Conservation (phyloP, 2,797 vertebrate genomes). For the Sebastes vulpes region DNA sequence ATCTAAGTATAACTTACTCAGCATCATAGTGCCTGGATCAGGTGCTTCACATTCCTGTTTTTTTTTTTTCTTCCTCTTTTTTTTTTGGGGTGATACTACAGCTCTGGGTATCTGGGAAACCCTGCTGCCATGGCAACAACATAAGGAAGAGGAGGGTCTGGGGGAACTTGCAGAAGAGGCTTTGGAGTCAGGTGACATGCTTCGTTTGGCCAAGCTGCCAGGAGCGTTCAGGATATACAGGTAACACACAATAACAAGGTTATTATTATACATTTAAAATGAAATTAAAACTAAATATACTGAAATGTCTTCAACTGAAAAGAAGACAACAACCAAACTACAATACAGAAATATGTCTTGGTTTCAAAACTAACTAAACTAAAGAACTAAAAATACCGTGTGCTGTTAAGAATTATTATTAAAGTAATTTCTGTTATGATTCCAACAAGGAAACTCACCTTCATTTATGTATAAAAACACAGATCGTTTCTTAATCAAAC, state of each 20-base stretch:
- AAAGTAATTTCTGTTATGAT: background rate
- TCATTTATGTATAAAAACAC: background rate
- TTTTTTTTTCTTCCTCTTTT: background rate
- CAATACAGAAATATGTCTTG: background rate
- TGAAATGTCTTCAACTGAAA: background rate
- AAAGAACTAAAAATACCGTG: background rate
- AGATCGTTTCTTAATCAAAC: background rate
- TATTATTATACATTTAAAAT: background rate
- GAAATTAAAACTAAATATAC: background rate
- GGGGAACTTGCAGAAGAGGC: slow-evolving; percentile 72
- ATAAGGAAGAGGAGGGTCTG: slow-evolving; percentile 69
- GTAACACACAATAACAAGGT: slow-evolving; percentile 52
- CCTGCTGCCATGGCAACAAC: slow-evolving; percentile 72
- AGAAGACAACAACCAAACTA: background rate
- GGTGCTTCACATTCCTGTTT: slow-evolving; percentile 9
- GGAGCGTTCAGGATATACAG: slow-evolving; percentile 85
- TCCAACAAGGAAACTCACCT: background rate
- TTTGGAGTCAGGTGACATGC: slow-evolving; percentile 73
- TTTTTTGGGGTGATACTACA: slow-evolving; percentile 35
- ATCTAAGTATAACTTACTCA: background rate
- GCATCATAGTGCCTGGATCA: background rate
- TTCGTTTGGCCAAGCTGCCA: slow-evolving; percentile 79
- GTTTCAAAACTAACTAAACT: background rate
- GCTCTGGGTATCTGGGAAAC: slow-evolving; percentile 75
- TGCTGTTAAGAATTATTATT: background rate